phyloP scores from a whole-genome alignment of 2,113 vertebrate species.

The Xenopus borealis region DNA sequence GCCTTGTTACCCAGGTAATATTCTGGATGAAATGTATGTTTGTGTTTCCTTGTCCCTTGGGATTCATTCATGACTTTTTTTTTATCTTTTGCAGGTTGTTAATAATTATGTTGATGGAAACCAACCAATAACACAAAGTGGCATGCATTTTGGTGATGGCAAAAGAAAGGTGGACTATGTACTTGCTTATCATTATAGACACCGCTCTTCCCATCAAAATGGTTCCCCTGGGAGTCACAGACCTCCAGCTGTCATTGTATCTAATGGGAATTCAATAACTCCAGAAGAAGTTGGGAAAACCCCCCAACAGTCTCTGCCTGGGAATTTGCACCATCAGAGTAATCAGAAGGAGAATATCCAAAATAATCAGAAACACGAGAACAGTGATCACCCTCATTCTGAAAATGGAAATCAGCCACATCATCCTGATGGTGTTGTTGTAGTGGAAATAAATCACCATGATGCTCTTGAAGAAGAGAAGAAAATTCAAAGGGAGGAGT shows the following conservation, averaged over 20 bases:
- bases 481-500: slow-evolving; percentile 82
- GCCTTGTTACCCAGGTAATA: slow-evolving; percentile 29
- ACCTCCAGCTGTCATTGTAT: slow-evolving; percentile 58
- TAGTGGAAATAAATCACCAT: slow-evolving; percentile 53
- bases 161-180: slow-evolving; percentile 90
- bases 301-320: slow-evolving; percentile 16
- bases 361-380: neutral
- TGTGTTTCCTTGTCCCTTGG: slow-evolving; percentile 1
- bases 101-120: slow-evolving; percentile 70
- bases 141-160: slow-evolving; percentile 81
- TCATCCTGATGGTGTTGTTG: slow-evolving; percentile 11
- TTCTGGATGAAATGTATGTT: slow-evolving; percentile 25
- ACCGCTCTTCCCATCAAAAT: slow-evolving; percentile 37
- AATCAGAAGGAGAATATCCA: slow-evolving; percentile 13
- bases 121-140: slow-evolving; percentile 45
- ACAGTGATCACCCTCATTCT: slow-evolving; percentile 26
- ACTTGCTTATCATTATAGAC: slow-evolving; percentile 85
- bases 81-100: slow-evolving; percentile 63
- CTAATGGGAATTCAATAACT: slow-evolving; percentile 69
- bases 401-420: slow-evolving; percentile 28
- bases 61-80: neutral
- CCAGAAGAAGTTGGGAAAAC: slow-evolving; percentile 48
- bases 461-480: slow-evolving; percentile 77
- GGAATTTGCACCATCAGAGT: slow-evolving; percentile 20
- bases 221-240: neutral